Conservation (phyloP, 2,797 vertebrate genomes). For the Takifugu ocellatus region DNA sequence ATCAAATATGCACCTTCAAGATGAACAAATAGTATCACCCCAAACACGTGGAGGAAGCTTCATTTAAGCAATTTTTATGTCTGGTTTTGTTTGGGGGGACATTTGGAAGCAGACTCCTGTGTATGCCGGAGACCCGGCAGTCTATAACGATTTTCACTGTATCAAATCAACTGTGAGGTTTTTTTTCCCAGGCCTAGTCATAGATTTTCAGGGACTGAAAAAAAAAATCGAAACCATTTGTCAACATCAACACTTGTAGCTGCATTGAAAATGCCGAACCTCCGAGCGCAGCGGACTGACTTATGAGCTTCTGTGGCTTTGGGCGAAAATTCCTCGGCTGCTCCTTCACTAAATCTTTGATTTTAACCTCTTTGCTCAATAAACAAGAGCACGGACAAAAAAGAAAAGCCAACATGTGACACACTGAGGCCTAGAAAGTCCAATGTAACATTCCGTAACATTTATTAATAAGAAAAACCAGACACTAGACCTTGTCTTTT, state of each 20-base stretch:
- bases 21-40: too few species aligned
- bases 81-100: too few species aligned
- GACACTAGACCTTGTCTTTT: too few species aligned
- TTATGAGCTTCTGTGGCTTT: constrained; percentile 46
- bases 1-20: too few species aligned
- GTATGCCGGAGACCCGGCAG: too few species aligned
- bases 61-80: too few species aligned
- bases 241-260: constrained; percentile 44
- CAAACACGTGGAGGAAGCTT: too few species aligned
- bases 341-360: constrained; percentile 11
- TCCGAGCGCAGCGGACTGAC: constrained; percentile 41
- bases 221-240: constrained; percentile 46
- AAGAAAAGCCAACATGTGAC: too few species aligned
- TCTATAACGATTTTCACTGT: too few species aligned
- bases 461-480: too few species aligned
- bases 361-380: constrained; percentile 16
- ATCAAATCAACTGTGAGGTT: neutral
- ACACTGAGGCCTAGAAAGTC: too few species aligned
- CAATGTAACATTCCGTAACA: neutral
- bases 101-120: too few species aligned
- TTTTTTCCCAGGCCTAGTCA: constrained; percentile 10
- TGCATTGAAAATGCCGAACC: constrained; percentile 37
- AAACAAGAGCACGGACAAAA: neutral
- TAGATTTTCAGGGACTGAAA: constrained; percentile 37
- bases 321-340: constrained; percentile 22